Percentiles rank a stretch among this genome's conserved stretches.
phyloP scores from a whole-genome alignment of 2,113 vertebrate genomes.

The Arizona elegans region DNA sequence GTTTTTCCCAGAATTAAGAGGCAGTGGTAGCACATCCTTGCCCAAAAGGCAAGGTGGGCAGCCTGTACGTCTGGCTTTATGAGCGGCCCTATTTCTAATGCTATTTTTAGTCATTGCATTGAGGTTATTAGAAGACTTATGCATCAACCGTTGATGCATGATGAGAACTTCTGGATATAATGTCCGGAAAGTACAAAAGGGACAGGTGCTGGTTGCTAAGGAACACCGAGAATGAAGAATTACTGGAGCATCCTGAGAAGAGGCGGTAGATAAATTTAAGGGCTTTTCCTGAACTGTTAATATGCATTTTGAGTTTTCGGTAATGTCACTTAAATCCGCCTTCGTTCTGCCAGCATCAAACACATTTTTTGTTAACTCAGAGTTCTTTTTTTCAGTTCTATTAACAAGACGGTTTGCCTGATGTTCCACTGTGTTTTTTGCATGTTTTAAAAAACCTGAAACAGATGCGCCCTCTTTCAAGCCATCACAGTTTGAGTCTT shows the following conservation, averaged over 20 bases:
- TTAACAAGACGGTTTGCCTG: slow-evolving; percentile 28
- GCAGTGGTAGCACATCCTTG: slow-evolving; percentile 82
- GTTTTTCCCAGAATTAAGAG: slow-evolving; percentile 66
- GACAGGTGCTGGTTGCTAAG: slow-evolving; percentile 73
- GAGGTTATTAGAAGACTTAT: slow-evolving; percentile 76
- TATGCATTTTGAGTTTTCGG: slow-evolving; percentile 38
- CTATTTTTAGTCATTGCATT: slow-evolving; percentile 64
- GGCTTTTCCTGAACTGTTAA: slow-evolving; percentile 67
- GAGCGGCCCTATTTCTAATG: slow-evolving; percentile 49
- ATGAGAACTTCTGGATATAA: slow-evolving; percentile 89
- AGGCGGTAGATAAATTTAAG: slow-evolving; percentile 80
- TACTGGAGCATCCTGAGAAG: slow-evolving; percentile 63
- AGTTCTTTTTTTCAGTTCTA: not conserved
- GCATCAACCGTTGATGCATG: slow-evolving; percentile 85
- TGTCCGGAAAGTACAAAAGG: slow-evolving; percentile 84
- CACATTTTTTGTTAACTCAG: slow-evolving; percentile 28
- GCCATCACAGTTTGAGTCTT: slow-evolving; percentile 19
- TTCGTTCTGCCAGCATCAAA: slow-evolving; percentile 19
- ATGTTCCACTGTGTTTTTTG: slow-evolving; percentile 43
- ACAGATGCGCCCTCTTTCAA: slow-evolving; percentile 19
- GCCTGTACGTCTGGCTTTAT: slow-evolving; percentile 79
- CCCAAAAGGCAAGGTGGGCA: slow-evolving; percentile 90
- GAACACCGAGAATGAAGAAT: slow-evolving; percentile 63
- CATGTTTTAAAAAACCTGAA: slow-evolving; percentile 42
- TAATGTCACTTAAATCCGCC: slow-evolving; percentile 12